Evolutionary conservation across 2,797 vertebrate genomes (phyloP), one percentile per base, ranked within the genome.

Genomic region (Gymnodraco acuticeps): DNA sequence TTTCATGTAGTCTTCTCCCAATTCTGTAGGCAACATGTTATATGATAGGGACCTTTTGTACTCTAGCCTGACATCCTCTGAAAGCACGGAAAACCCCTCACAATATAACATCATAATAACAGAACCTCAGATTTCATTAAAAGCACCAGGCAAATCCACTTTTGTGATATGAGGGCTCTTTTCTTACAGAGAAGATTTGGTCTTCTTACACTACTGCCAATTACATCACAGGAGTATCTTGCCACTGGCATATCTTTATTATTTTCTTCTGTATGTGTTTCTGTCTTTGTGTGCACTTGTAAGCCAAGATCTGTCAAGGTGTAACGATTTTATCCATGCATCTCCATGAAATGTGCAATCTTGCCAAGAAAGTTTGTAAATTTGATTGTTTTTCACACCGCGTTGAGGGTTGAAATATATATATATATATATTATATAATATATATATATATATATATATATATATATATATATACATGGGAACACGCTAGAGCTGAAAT

Each of bases 311-410:
- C 46, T 20, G 2, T 17, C 5, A 58, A 76, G 65, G 71, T 58
- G 61, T 73, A 27, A 15, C 61, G 60, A 47, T 53, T 65, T 55
- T 71, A 66, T 70, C 80, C 61, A 51, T 55, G 31, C 55, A 14
- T 60, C n/a, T 17, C 55, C 33, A 16, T 69, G 61, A 87, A 85
- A 87, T 75, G 64, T 73, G 27, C 82, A 77, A 86, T 82, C 54
- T 75, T 10, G 3, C 59, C 70, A 74, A 68, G 5, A 61, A 59
- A 70, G 80, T 76, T 72, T 77, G 70, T 84, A 68, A 77, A 83
- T 81, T 41, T 73, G 72, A 81, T 83, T 27, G 1, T 45, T 60
- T 81, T 75, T 69, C 65, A 81, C 60, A 12, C 63, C 1, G 3
- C 14, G 15, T 75, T 62, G 45, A 52, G 23, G 51, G 38, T 69